A percentile compares a stretch with the other conserved stretches of the same genome.
Conservation (phyloP, 2,888 invertebrate species). For the Eupithecia centaureata region DNA sequence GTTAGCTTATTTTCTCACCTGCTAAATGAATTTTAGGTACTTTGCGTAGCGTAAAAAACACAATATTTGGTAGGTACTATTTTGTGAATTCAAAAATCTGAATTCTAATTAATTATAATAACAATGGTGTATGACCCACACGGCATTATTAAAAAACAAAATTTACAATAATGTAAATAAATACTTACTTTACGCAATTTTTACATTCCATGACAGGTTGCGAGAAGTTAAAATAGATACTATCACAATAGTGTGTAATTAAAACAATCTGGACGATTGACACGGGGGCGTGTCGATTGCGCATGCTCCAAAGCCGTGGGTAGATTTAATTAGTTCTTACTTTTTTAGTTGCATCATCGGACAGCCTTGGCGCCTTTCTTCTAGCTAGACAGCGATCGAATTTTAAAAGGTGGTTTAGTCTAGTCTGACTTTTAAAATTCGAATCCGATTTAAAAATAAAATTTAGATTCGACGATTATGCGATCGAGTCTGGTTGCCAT, state of each 20-base stretch:
- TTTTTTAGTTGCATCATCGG: slow-evolving; percentile 72
- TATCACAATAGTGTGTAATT: slow-evolving; percentile 58
- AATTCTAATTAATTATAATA: too few species aligned
- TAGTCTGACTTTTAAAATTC: background rate
- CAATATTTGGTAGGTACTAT: too few species aligned
- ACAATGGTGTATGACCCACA: too few species aligned
- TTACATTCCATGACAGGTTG: slow-evolving; percentile 10
- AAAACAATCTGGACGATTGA: slow-evolving; percentile 61
- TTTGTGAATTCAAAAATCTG: too few species aligned
- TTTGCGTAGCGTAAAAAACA: too few species aligned
- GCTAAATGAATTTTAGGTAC: too few species aligned
- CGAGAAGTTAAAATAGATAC: slow-evolving; percentile 11
- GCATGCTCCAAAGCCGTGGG: slow-evolving; percentile 68
- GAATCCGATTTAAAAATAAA: background rate
- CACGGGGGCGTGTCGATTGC: slow-evolving; percentile 74
- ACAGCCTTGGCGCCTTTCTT: slow-evolving; percentile 52
- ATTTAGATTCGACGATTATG: background rate
- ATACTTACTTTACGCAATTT: background rate
- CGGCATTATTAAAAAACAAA: too few species aligned
- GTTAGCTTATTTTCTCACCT: too few species aligned
- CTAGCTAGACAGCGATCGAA: slow-evolving; percentile 4
- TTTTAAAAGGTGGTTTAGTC: background rate
- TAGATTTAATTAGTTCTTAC: slow-evolving; percentile 80
- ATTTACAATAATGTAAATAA: too few species aligned
- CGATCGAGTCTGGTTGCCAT: background rate